Percentiles rank a stretch among this genome's conserved stretches.
These are phyloP conservation scores for Hippocampus guttulatus DNA, from an alignment of 2,113 vertebrate species.

Conservation along the genomic window DNA sequence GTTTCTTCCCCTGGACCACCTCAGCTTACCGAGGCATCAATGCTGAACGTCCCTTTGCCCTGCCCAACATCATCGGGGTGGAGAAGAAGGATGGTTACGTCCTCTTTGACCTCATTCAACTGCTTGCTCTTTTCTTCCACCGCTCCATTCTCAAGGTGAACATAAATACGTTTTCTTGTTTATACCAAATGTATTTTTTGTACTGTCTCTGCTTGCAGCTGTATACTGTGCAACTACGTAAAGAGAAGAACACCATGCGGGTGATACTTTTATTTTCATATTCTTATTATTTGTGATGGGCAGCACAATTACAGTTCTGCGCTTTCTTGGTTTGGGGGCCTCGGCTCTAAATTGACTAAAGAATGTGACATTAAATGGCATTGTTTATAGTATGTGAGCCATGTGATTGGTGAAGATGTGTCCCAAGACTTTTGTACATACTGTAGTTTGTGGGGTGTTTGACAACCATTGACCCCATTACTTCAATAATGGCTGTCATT, in stretches of 20 bases:
- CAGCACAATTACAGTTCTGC: too few relatives aligned
- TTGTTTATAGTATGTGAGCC: too few relatives aligned
- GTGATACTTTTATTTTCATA: too few relatives aligned
- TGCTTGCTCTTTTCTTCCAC: conserved; percentile 71
- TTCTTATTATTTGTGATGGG: too few relatives aligned
- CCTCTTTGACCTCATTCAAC: conserved; percentile 70
- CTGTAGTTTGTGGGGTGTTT: background rate
- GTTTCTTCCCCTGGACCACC: conserved; percentile 78
- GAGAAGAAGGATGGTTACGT: conserved; percentile 70
- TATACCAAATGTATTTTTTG: background rate
- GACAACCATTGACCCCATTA: background rate
- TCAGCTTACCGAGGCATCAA: conserved; percentile 66
- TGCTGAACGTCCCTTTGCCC: conserved; percentile 70
- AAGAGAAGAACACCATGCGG: background rate
- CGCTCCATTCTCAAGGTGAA: conserved; percentile 69
- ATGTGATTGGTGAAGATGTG: too few relatives aligned
- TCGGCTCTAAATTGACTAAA: too few relatives aligned
- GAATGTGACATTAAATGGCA: too few relatives aligned
- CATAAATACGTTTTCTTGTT: background rate
- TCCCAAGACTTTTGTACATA: too few relatives aligned
- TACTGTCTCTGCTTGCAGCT: too few relatives aligned
- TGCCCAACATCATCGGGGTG: conserved; percentile 69
- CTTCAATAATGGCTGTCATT: too few relatives aligned
- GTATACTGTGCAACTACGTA: background rate
- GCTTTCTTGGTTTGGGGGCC: too few relatives aligned